Conservation (phyloP, 2,797 vertebrate genomes). For the Momotus momota region DNA sequence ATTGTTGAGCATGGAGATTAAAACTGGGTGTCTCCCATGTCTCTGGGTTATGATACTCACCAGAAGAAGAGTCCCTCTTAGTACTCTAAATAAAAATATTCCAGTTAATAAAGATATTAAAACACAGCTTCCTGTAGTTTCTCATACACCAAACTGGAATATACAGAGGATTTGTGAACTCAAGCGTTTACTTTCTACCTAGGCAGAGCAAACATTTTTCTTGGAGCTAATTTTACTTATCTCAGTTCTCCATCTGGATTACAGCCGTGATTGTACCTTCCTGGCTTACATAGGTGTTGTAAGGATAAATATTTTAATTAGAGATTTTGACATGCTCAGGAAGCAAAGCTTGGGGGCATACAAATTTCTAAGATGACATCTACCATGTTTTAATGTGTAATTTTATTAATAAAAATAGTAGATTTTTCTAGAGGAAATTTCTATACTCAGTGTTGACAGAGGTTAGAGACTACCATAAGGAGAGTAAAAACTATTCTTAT, state of each 20-base stretch:
- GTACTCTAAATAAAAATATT: not conserved
- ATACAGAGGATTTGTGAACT: not conserved
- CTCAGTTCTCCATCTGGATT: not conserved
- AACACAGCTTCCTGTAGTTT: not conserved
- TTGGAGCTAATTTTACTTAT: not conserved
- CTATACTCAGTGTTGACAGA: not conserved
- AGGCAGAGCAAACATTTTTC: not conserved
- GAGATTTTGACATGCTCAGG: not conserved
- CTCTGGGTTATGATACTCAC: not conserved
- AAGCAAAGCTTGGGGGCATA: not conserved
- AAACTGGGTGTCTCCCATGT: not conserved
- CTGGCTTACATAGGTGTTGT: not conserved
- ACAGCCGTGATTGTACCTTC: not conserved
- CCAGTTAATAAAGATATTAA: not conserved
- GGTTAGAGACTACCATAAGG: not conserved
- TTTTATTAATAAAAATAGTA: not conserved
- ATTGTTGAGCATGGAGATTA: not conserved
- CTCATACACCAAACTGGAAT: not conserved
- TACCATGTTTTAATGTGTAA: not conserved
- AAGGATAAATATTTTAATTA: not conserved
- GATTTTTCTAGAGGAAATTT: not conserved
- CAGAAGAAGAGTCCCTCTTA: not conserved
- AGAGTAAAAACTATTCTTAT: not conserved
- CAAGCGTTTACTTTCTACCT: not conserved
- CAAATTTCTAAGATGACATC: not conserved